Percentiles rank a stretch among this genome's conserved stretches.
Conservation (phyloP, 2,888 invertebrate species). For the Synanthedon formicaeformis region DNA sequence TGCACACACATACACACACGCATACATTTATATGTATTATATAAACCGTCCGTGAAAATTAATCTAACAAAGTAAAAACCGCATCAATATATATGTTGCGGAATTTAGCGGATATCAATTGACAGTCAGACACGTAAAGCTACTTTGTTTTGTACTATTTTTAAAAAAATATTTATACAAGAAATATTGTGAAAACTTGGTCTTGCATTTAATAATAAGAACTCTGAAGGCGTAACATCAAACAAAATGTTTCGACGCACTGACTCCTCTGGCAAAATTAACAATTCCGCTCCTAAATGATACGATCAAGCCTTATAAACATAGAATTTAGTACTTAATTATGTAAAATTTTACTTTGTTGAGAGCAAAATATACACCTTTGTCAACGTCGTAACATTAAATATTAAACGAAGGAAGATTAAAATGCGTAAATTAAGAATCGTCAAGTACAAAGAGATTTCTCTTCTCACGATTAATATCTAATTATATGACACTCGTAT, state of each 20-base stretch:
- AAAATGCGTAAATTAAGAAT: constrained; percentile 19
- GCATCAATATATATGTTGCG: too few species aligned
- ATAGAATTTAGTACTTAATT: not conserved
- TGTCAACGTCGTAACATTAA: not conserved
- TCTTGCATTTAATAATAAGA: too few species aligned
- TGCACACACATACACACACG: too few species aligned
- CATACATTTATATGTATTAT: too few species aligned
- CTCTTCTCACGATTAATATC: not conserved
- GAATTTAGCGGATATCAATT: too few species aligned
- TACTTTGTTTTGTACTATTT: too few species aligned
- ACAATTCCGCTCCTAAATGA: not conserved
- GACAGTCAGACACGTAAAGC: too few species aligned
- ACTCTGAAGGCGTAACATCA: not conserved
- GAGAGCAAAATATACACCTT: not conserved
- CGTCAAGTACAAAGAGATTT: not conserved
- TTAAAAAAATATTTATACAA: too few species aligned
- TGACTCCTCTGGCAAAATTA: not conserved
- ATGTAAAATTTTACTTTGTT: not conserved
- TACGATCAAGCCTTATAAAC: not conserved
- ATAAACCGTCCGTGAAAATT: too few species aligned
- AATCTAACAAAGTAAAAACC: too few species aligned
- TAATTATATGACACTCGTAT: too few species aligned
- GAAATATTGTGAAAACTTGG: too few species aligned
- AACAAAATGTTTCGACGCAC: not conserved
- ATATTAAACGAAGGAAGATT: constrained; percentile 15